Evolutionary conservation across 1,140 invertebrate genomes (phyloP), one percentile per base, ranked within the genome.

Genomic region (Euglossa dilemma): DNA sequence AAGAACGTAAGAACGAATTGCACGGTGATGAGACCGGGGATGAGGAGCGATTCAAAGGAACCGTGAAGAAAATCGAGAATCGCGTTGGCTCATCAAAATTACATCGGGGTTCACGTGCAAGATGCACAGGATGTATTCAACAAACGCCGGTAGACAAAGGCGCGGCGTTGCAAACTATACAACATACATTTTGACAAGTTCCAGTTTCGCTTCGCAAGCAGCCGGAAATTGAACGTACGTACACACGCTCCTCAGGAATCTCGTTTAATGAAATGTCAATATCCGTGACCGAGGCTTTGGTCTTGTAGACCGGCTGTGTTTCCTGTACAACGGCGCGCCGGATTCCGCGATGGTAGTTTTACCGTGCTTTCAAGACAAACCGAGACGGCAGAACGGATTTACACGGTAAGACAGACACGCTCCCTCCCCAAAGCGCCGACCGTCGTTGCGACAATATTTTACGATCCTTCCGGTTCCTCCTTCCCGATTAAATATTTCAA

Each of bases 201-300:
- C 52, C 64, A 72, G 86, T 84, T 87, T 57, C 81, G 82, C 81
- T 74, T 87, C 71, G 81, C 66, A 69, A 80, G 74, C 57, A 79
- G 76, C 57, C 78, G 76, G 77, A 86, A 87, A 87, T 77, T 74
- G 76, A 67, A 87, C 86, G 77, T 83, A 78, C 86, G 80, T 87
- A 84, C 86, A 83, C 85, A 87, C 76, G 85, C 71, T 73, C 54
- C 72, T 79, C 81, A 87, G 85, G 77, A 87, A 87, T 87, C 85
- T 83, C 72, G 82, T 87, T 87, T 87, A 87, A 87, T 87, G 82
- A 87, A 87, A 87, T 87, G 86, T 87, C 86, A 87, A 87, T 87
- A 87, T 75, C 70, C 86, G 72, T 74, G 81, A 84, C 75, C 85
- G 73, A 78, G 86, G 81, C 86, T 87, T 83, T 87, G 86, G 86